A percentile compares a stretch with the other conserved stretches of the same genome.
Conservation (phyloP, 1,140 invertebrate genomes). For the Leptopilina clavipes region DNA sequence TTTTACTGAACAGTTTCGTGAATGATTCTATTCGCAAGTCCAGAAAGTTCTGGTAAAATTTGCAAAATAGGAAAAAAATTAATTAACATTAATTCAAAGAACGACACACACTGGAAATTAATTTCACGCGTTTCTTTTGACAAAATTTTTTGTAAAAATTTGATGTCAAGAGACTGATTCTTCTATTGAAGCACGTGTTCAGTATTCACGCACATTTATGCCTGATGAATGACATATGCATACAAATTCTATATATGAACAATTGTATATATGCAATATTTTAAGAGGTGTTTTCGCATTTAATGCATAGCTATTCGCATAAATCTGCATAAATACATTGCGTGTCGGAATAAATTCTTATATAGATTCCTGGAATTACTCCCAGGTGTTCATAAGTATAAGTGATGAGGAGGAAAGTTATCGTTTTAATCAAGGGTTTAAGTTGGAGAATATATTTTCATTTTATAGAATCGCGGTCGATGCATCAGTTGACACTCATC, state of each 20-base stretch:
- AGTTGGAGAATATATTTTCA: background rate
- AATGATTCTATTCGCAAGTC: too few species aligned
- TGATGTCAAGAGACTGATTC: too few species aligned
- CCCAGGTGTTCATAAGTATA: constrained; percentile 5
- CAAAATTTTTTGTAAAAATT: too few species aligned
- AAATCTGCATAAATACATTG: constrained; percentile 23
- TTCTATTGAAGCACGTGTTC: constrained; percentile 4
- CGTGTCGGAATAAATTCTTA: background rate
- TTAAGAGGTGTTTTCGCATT: constrained; percentile 3
- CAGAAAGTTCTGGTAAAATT: too few species aligned
- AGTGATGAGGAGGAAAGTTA: background rate
- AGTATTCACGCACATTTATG: background rate
- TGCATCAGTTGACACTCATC: constrained; percentile 11
- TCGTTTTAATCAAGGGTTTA: background rate
- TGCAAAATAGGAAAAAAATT: too few species aligned
- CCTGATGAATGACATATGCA: background rate
- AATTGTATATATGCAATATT: background rate
- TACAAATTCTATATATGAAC: background rate
- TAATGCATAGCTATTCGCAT: background rate
- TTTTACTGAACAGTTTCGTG: too few species aligned
- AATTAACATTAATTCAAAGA: too few species aligned
- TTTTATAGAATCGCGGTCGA: background rate
- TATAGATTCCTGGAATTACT: constrained; percentile 12
- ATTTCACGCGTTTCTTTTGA: too few species aligned
- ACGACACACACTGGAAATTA: too few species aligned